phyloP scores from a whole-genome alignment of 2,797 vertebrate species.

The Cynodonichthys magdalenae region DNA sequence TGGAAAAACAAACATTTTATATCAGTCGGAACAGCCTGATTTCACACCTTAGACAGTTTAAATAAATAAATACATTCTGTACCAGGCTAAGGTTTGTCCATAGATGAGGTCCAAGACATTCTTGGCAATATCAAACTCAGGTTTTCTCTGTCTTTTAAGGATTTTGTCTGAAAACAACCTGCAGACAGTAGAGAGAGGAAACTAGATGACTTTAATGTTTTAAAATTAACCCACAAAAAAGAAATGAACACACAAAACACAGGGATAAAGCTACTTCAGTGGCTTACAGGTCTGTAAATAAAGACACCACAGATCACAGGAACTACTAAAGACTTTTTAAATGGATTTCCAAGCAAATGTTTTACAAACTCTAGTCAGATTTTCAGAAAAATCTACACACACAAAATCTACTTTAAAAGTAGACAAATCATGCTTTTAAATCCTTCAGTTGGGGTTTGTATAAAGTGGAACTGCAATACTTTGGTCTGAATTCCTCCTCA shows the following conservation, averaged over 20 bases:
- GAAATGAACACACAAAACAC: conserved; percentile 9
- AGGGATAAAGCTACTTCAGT: background rate
- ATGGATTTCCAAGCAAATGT: background rate
- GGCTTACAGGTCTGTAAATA: background rate
- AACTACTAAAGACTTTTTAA: background rate
- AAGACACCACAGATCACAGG: background rate
- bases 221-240: conserved; percentile 1
- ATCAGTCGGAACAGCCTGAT: background rate
- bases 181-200: conserved; percentile 14
- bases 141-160: conserved; percentile 80
- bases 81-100: conserved; percentile 94
- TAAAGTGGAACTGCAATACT: no score
- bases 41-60: background rate
- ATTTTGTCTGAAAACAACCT: conserved; percentile 87
- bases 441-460: no score
- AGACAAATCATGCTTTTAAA: no score
- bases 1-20: conserved; percentile 60
- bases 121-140: conserved; percentile 90
- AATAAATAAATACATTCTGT: conserved; percentile 10
- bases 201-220: background rate
- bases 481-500: no score
- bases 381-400: background rate
- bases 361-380: background rate
- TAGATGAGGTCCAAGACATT: conserved; percentile 95
- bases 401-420: no score